Evolutionary conservation across 2,113 vertebrate genomes (phyloP).

Genomic region (Aphelocoma coerulescens): DNA sequence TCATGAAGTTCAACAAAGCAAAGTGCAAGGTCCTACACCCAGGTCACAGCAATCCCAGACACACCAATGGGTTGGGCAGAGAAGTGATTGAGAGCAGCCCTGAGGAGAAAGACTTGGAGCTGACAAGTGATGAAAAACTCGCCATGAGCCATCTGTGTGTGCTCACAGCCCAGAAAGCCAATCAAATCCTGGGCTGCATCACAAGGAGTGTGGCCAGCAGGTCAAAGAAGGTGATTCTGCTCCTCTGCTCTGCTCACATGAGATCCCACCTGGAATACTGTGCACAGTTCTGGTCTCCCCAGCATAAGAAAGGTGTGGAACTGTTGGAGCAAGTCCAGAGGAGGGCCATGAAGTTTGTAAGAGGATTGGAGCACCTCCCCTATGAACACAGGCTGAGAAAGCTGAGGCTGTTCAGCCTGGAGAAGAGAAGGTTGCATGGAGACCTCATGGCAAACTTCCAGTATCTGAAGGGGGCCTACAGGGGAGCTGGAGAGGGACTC

Average conservation of each 20-base stretch:
- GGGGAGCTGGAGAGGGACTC: neutral
- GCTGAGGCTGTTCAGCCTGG: neutral
- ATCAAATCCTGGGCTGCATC: neutral
- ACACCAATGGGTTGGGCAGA: neutral
- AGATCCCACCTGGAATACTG: neutral
- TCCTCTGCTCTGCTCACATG: neutral
- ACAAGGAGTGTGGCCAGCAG: fast-evolving
- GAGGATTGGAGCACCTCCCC: neutral
- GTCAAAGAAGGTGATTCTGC: neutral
- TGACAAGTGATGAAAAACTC: neutral
- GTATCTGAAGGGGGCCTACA: neutral
- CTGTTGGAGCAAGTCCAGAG: neutral
- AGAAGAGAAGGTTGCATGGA: neutral
- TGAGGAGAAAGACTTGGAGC: neutral
- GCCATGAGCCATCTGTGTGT: too few relatives aligned
- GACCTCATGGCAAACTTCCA: neutral
- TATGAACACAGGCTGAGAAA: neutral
- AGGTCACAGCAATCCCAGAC: too few relatives aligned
- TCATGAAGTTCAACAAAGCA: neutral
- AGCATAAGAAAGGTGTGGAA: fast-evolving
- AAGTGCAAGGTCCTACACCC: fast-evolving
- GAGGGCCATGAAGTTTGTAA: too few relatives aligned
- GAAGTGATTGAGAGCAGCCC: neutral
- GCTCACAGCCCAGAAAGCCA: neutral
- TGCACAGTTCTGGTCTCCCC: neutral